Evolutionary conservation across 1,140 invertebrate genomes (phyloP), one percentile per base, ranked within the genome.

Genomic region (Drosophila paulistorum): DNA sequence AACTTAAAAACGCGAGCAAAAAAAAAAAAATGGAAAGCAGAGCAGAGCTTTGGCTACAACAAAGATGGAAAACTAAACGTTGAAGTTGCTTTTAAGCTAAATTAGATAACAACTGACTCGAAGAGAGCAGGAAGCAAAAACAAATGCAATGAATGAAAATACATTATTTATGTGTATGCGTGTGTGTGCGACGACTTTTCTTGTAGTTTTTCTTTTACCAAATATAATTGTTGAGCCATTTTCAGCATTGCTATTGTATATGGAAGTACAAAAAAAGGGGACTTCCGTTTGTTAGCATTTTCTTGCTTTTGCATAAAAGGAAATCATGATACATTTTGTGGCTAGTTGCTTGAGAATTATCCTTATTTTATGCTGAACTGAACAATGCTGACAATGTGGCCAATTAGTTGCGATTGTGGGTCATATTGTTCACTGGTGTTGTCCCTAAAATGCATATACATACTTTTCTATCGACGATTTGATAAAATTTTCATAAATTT

Each of bases 31-130:
- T 69, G 58, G 59, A 73, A 63, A 65, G 11, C 37, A 39, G 37
- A 68, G 26, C 26, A 30, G 13, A 26, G 39, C n/a, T 64, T 39
- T 20, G 58, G 35, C 26, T 51, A 55, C 14, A 37, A 57, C 45
- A 75, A 74, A 68, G 70, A 71, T 37, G 41, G 64, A 66, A 68
- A 55, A 58, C 59, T 72, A 57, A 71, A 48, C 57, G 68, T 42
- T 65, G 35, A 33, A 58, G 70, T 61, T 74, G 59, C 76, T 76
- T 74, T 85, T 66, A 58, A 79, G 72, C 83, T 55, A 82, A 86
- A 87, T 86, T 77, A 82, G 72, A 82, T 86, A 86, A 81, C 81
- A 72, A 86, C 75, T 72, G 74, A 68, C 61, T 63, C 60, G 64
- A 71, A 58, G 65, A 20, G 33, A 57, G 11, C 65, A 65, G 78